These are phyloP conservation scores for Anoplopoma fimbria DNA, from an alignment of 2,113 vertebrate genomes.

Conservation along the genomic window DNA sequence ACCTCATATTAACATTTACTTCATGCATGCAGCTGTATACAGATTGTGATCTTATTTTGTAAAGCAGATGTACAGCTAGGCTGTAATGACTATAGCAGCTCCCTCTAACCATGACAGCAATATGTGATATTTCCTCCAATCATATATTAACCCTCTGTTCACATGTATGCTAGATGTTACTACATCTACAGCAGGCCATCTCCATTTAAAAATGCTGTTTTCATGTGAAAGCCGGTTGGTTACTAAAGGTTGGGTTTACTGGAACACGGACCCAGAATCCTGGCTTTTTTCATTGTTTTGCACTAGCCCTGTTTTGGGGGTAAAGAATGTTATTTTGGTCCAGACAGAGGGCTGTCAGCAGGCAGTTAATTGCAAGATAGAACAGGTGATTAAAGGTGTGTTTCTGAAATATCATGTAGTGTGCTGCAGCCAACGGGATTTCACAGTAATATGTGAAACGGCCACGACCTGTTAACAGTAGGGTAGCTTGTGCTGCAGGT, in stretches of 20 bases:
- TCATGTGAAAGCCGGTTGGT: not conserved
- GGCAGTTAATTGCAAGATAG: no score
- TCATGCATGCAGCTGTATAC: not conserved
- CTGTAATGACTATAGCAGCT: no score
- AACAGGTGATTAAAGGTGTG: not conserved
- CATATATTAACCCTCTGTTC: not conserved
- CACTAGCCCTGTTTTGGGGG: no score
- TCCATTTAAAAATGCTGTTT: not conserved
- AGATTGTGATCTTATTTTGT: constrained; percentile 13
- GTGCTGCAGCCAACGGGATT: no score
- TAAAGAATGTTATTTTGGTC: no score
- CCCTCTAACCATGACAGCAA: not conserved
- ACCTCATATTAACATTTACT: not conserved
- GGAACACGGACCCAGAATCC: no score
- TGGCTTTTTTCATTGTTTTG: no score
- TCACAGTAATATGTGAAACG: not conserved
- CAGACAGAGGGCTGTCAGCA: no score
- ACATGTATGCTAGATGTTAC: not conserved
- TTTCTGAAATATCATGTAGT: not conserved
- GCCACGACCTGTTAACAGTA: no score
- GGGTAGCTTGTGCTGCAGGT: no score
- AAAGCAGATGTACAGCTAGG: not conserved
- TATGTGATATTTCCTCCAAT: not conserved
- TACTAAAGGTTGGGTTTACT: not conserved
- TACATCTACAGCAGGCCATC: not conserved